Conservation (phyloP, 2,113 vertebrate genomes). For the Ramphastos sulfuratus region DNA sequence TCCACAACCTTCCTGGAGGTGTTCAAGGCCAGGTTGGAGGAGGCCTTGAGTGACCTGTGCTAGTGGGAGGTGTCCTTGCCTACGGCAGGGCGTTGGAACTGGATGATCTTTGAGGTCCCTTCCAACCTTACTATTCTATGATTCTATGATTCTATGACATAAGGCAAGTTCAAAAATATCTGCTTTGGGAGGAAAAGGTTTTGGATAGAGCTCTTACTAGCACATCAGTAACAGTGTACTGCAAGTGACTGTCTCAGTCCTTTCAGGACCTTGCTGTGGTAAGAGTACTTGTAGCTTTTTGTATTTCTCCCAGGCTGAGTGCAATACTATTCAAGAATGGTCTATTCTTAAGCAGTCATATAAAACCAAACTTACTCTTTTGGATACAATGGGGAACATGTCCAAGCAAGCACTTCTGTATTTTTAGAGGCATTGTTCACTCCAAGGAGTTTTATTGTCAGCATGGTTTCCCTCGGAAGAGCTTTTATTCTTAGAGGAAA, state of each 20-base stretch:
- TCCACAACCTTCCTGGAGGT: no score
- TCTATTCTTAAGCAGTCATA: background rate
- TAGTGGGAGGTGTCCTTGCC: no score
- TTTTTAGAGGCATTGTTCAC: slow-evolving; percentile 14
- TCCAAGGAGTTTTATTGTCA: slow-evolving; percentile 70
- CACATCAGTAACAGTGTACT: background rate
- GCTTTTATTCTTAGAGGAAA: slow-evolving; percentile 70
- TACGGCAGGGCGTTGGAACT: no score
- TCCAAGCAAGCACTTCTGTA: slow-evolving; percentile 67
- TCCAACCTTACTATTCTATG: no score
- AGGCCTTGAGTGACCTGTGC: no score
- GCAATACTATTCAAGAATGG: background rate
- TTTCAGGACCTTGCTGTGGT: background rate
- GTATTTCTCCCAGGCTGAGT: background rate
- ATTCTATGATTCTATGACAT: no score
- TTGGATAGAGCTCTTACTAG: background rate
- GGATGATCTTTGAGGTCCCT: no score
- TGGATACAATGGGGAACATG: slow-evolving; percentile 68
- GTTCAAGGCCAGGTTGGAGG: no score
- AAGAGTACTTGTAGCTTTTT: background rate
- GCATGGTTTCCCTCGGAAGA: slow-evolving; percentile 71
- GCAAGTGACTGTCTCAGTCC: background rate
- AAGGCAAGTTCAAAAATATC: background rate
- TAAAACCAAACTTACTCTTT: slow-evolving; percentile 58
- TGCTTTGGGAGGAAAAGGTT: background rate